Evolutionary conservation across 2,113 vertebrate genomes (phyloP).

Genomic region (Corvus moneduloides): DNA sequence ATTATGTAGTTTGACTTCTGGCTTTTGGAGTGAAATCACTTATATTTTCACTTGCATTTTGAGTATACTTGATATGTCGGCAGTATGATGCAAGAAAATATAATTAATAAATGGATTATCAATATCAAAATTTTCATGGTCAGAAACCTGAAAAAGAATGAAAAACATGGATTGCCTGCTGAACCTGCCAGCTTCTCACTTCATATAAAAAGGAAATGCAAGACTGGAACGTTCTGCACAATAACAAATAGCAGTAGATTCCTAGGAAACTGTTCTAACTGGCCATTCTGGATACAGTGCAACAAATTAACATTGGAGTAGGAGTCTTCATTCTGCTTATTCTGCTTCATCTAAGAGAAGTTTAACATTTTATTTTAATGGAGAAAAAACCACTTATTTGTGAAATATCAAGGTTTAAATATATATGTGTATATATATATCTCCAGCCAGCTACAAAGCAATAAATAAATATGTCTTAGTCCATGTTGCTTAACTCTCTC

Average conservation of each 20-base stretch:
- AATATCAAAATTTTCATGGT: background rate
- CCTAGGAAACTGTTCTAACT: background rate
- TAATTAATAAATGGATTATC: background rate
- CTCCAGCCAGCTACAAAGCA: background rate
- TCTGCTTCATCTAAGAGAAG: background rate
- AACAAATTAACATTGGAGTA: background rate
- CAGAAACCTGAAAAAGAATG: background rate
- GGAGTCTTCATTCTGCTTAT: background rate
- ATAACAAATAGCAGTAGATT: background rate
- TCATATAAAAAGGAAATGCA: background rate
- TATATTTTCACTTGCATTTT: background rate
- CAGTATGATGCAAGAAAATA: background rate
- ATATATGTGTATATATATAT: background rate
- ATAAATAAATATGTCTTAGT: background rate
- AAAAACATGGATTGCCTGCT: background rate
- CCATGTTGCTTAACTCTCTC: background rate
- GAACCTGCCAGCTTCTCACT: background rate
- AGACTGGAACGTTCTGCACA: background rate
- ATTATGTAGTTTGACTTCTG: background rate
- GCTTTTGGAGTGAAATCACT: background rate
- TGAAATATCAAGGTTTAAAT: background rate
- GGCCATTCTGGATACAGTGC: background rate
- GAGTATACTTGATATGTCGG: background rate
- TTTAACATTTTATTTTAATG: background rate
- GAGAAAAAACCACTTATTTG: background rate